Conservation (phyloP, 2,888 invertebrate species). For the Antheraea assamensis region DNA sequence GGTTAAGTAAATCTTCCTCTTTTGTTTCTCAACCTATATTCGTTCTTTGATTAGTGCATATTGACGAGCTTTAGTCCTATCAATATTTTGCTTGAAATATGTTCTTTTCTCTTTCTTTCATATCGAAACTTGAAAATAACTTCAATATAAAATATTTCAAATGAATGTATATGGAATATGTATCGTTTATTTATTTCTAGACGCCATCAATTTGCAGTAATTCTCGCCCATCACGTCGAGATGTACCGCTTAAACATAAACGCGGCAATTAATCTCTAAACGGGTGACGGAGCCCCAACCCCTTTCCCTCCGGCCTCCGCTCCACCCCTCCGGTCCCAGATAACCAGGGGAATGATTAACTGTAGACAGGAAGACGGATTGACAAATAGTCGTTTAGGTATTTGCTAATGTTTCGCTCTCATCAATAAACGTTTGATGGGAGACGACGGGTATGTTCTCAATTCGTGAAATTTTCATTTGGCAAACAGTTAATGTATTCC, state of each 20-base stretch:
- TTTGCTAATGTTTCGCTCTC: conserved; percentile 76
- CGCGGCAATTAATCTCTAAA: conserved; percentile 77
- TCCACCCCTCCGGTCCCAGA: conserved; percentile 49
- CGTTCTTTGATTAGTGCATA: too few relatives aligned
- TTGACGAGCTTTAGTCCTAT: too few relatives aligned
- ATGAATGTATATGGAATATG: not conserved
- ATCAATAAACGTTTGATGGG: conserved; percentile 71
- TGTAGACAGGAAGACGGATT: conserved; percentile 79
- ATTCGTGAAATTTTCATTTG: conserved; percentile 20
- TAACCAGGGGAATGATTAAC: conserved; percentile 77
- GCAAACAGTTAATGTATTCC: conserved; percentile 16
- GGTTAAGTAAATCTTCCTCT: too few relatives aligned
- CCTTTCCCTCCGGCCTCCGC: conserved; percentile 30
- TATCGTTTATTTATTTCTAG: not conserved
- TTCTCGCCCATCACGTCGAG: conserved; percentile 64
- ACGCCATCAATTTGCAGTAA: conserved; percentile 48
- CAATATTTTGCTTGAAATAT: too few relatives aligned
- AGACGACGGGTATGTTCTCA: conserved; percentile 3
- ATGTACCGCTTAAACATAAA: conserved; percentile 54
- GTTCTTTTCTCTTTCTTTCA: too few relatives aligned
- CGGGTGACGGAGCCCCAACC: conserved; percentile 67
- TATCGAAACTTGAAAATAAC: too few relatives aligned
- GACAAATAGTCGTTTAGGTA: conserved; percentile 81
- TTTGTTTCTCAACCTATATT: too few relatives aligned
- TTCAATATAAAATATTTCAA: too few relatives aligned